Conservation (phyloP, 2,113 vertebrate genomes). For the Fulmarus glacialis region DNA sequence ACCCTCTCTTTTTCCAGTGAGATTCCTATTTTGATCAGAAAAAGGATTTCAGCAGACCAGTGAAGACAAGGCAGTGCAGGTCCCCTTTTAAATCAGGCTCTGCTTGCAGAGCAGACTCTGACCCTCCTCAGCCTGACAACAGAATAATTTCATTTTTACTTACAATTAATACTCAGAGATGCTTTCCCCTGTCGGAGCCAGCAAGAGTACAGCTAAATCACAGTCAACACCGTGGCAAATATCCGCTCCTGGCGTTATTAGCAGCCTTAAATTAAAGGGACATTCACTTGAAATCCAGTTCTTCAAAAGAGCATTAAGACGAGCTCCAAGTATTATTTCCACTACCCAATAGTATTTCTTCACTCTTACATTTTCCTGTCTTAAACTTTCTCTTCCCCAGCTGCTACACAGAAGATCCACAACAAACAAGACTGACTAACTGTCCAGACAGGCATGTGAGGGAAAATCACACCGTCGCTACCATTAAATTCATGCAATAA, state of each 20-base stretch:
- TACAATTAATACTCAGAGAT: background rate
- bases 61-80: background rate
- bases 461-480: background rate
- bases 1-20: background rate
- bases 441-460: fast-evolving
- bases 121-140: background rate
- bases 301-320: background rate
- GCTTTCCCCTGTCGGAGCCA: background rate
- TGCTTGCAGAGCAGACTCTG: too few species aligned
- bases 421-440: background rate
- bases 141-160: background rate
- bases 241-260: background rate
- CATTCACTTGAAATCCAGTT: background rate
- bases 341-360: background rate
- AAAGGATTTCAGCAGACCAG: background rate
- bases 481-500: background rate
- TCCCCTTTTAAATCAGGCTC: background rate
- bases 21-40: background rate
- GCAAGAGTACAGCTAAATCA: background rate
- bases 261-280: slow-evolving; percentile 22
- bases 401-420: background rate
- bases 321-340: background rate
- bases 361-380: background rate
- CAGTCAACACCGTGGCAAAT: background rate
- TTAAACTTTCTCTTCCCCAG: background rate